These are phyloP conservation scores for Sanderia malayensis DNA, from an alignment of 30 jellyfish, hydroid and myxozoan genomes.

Conservation along the genomic window DNA sequence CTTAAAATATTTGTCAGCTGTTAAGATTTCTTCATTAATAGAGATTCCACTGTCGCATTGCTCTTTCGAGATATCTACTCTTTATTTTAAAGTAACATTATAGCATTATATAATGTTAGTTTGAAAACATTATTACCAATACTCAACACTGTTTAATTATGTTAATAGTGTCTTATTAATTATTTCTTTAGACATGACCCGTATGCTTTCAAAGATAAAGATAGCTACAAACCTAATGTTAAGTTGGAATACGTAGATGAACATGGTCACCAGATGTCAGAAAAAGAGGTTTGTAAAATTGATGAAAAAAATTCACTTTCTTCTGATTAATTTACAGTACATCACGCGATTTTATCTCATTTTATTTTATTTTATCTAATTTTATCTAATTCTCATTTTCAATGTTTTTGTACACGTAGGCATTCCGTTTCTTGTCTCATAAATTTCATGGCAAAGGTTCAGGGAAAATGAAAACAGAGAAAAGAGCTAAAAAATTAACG, in stretches of 20 bases:
- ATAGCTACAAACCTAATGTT: constrained; percentile 82
- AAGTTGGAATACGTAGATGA: constrained; percentile 91
- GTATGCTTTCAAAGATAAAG: constrained; percentile 91
- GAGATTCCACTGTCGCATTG: too few relatives aligned
- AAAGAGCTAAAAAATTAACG: constrained; percentile 77
- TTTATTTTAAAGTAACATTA: too few relatives aligned
- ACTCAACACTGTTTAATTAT: too few relatives aligned
- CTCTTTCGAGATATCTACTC: too few relatives aligned
- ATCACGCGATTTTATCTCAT: too few relatives aligned
- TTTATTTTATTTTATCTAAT: neutral
- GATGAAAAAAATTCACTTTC: too few relatives aligned
- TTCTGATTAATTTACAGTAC: too few relatives aligned
- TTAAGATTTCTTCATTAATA: too few relatives aligned
- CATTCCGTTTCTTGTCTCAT: constrained; percentile 92
- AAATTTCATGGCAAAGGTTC: constrained; percentile 99
- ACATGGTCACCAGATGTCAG: constrained; percentile 79
- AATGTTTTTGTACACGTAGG: constrained; percentile 40
- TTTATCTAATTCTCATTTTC: neutral
- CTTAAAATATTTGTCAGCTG: too few relatives aligned
- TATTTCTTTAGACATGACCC: constrained; percentile 80
- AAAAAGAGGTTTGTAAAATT: constrained; percentile 97
- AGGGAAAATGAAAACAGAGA: constrained; percentile 95
- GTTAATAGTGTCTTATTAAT: too few relatives aligned
- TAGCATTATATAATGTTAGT: too few relatives aligned
- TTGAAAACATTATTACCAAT: too few relatives aligned